phyloP scores from a whole-genome alignment of 2,888 invertebrate species.

The Malachius bipustulatus region DNA sequence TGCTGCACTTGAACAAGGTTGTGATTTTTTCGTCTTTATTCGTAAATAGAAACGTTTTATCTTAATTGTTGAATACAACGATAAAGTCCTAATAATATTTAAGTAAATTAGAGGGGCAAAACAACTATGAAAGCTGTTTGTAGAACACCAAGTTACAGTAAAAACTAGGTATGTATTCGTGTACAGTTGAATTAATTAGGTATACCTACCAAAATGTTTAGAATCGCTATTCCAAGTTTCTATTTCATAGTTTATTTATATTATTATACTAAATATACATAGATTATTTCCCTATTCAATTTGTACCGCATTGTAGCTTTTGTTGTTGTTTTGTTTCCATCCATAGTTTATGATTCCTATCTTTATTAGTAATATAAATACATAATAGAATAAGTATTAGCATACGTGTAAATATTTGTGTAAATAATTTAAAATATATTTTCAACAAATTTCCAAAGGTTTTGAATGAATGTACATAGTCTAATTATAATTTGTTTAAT shows the following conservation, averaged over 20 bases:
- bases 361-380: constrained; percentile 13
- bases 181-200: too few species aligned
- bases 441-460: constrained; percentile 36
- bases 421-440: constrained; percentile 33
- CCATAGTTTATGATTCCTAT: constrained; percentile 22
- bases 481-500: constrained; percentile 31
- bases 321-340: constrained; percentile 8
- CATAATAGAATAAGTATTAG: constrained; percentile 17
- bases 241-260: too few species aligned
- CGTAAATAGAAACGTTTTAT: constrained; percentile 17
- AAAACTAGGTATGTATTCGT: too few species aligned
- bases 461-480: constrained; percentile 28
- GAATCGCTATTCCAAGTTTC: too few species aligned
- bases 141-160: too few species aligned
- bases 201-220: too few species aligned
- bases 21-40: constrained; percentile 21
- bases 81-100: constrained; percentile 18
- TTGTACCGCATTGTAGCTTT: constrained; percentile 7
- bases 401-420: constrained; percentile 29
- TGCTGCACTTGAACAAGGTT: constrained; percentile 21
- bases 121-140: constrained; percentile 3
- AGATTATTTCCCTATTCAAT: too few species aligned
- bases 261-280: too few species aligned
- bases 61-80: constrained; percentile 24
- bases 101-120: too few species aligned